A percentile compares a stretch with the other conserved stretches of the same genome.
These are phyloP conservation scores for Nephila pilipes DNA, from an alignment of 1,140 invertebrate genomes.

Conservation along the genomic window DNA sequence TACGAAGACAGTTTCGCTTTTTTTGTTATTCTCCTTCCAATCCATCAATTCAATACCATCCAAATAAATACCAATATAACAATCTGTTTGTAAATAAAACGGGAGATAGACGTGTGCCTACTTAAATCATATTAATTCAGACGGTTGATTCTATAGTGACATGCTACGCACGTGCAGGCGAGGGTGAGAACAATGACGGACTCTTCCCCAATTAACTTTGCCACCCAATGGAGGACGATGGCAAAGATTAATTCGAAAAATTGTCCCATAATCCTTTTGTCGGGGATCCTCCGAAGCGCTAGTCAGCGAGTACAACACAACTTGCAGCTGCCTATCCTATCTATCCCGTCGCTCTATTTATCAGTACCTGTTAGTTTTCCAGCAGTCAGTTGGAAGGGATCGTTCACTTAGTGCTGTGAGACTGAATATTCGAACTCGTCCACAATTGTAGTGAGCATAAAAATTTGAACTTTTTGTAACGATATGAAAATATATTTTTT, in stretches of 20 bases:
- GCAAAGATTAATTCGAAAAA: conserved; percentile 66
- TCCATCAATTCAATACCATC: no score
- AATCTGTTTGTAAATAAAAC: no score
- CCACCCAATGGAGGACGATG: neutral
- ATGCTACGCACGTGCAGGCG: neutral
- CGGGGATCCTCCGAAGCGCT: neutral
- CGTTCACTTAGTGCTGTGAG: neutral
- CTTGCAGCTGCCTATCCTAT: conserved; percentile 64
- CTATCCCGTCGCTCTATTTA: conserved; percentile 39
- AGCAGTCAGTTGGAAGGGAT: neutral
- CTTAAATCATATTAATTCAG: no score
- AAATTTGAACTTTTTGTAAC: no score
- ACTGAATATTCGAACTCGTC: no score
- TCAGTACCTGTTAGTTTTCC: conserved; percentile 46
- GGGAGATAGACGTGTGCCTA: no score
- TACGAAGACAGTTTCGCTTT: no score
- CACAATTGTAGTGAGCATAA: no score
- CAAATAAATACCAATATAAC: no score
- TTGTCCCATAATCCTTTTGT: conserved; percentile 66
- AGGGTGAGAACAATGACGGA: neutral
- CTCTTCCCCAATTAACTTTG: conserved; percentile 63
- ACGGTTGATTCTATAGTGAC: neutral
- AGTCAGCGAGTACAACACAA: conserved; percentile 26
- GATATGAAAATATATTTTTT: no score
- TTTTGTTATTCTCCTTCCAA: no score